Base-by-base conservation (phyloP, 2,888 invertebrate genomes). In the Drosophila rellima region DNA sequence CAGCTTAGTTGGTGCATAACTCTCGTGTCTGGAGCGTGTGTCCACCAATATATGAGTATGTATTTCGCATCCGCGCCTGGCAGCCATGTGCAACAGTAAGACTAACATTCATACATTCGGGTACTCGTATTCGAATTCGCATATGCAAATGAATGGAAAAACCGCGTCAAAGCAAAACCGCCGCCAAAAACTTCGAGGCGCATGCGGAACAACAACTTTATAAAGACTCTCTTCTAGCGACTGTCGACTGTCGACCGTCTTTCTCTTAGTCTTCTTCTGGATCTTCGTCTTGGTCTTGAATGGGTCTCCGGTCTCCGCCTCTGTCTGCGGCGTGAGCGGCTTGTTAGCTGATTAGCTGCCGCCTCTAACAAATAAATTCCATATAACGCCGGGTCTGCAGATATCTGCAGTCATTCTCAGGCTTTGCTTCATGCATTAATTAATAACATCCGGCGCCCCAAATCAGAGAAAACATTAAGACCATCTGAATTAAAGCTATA, bases 371-470 rank as follows among this genome's bases (percentile, higher is more conserved):
- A 85, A 74, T 84, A 87, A 87, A 85, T 89, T 87, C 88, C 85
- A 70, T 68, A 87, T 84, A 89, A 87, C 88, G 86, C 89, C 89
- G 59, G 72, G 13, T 48, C 66, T 47, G 54, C 63, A 71, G 70
- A 83, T 84, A 75, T 80, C 71, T 65, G 45, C 65, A 40, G 47
- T 61, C 37, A 64, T 52, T 78, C 68, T 67, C 84, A 60, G 62
- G 80, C 69, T 71, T 81, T 72, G 66, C 56, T 62, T 74, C 64
- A 66, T 74, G 86, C 89, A 88, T 89, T 87, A 87, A 87, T 87
- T 89, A 87, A 87, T 89, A 87, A 87, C 87, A 87, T 87, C 87
- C 87, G 86, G 85, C 85, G 85, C 85, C 85, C 82, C 72, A 63
- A 82, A 79, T 73, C 76, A 50, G 40, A 42, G 59, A 50, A 61